phyloP scores from a whole-genome alignment of 2,113 vertebrate genomes.

The Forbesichthys agassizii region DNA sequence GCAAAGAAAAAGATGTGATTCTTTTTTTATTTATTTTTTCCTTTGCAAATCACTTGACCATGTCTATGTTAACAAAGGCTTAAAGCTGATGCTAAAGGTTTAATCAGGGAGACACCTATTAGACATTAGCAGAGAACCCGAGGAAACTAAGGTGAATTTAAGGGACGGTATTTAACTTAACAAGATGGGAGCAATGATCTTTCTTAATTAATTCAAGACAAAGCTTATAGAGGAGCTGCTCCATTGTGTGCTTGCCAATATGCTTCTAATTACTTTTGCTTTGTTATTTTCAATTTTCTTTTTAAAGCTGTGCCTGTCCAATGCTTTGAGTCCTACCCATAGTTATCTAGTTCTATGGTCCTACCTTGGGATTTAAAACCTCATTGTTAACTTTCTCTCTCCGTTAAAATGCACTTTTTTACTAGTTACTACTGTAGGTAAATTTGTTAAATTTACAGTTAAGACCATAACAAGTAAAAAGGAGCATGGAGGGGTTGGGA shows the following conservation, averaged over 20 bases:
- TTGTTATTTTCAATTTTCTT: too few relatives aligned
- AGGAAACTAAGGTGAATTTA: neutral
- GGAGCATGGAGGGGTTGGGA: too few relatives aligned
- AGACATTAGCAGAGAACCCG: too few relatives aligned
- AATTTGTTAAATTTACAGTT: too few relatives aligned
- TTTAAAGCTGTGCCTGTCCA: constrained; percentile 13
- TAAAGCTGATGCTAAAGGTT: too few relatives aligned
- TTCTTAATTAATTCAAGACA: neutral
- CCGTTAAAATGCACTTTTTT: constrained; percentile 6
- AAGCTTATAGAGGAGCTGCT: constrained; percentile 36
- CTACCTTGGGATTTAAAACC: constrained; percentile 23
- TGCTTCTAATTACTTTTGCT: constrained; percentile 39
- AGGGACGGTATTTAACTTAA: constrained; percentile 21
- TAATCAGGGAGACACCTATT: too few relatives aligned
- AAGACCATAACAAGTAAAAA: too few relatives aligned
- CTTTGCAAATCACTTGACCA: too few relatives aligned
- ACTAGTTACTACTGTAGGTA: neutral
- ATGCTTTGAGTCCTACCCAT: constrained; percentile 9
- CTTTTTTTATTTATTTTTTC: too few relatives aligned
- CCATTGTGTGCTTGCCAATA: constrained; percentile 22
- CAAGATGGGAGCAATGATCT: constrained; percentile 19
- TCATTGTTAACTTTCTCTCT: neutral
- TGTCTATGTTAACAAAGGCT: too few relatives aligned
- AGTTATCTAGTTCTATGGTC: too few relatives aligned
- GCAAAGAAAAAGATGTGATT: too few relatives aligned